Base-by-base conservation (phyloP, 37 sponge, comb jelly and placozoan genomes). In the Chondrosia reniformis region DNA sequence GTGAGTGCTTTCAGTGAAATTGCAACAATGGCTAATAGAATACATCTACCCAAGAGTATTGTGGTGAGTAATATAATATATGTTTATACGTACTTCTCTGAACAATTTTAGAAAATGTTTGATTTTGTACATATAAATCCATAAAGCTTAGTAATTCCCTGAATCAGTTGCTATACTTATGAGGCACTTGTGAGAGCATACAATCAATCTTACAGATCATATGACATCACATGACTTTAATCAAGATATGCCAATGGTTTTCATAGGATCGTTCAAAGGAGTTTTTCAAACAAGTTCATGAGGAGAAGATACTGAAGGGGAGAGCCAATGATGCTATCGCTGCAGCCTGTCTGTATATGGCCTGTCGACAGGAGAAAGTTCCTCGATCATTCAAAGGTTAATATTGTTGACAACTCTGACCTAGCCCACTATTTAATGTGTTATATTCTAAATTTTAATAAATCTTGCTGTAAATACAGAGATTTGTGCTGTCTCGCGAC, bases 291-390 rank as follows among this genome's bases (percentile, higher is more conserved):
- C 90, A 97, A 34, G 93, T 94, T 24, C 76, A 94, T 65, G 86
- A 90, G 31, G 90, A 92, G 81, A 94, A 89, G 80, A 76, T 78
- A 8, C 78, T 97, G 77, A 89, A 87, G 44, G 98, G 98, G 0
- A 77, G 98, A 25, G 87, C 89, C 34, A 94, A 92, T 46, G 98
- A 97, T 80, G 98, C 98, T 13, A 87, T 94, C 22, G 95, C 95
- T 3, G 83, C 98, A 41, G 93, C 98, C 39, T 97, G 95, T 82
- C 85, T 97, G 34, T 97, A 87, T 88, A 97, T 97, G 45, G 95
- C 98, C 36, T 97, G 98, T 56, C 44, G 92, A 32, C 95, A 94
- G 61, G 98, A 94, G 36, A 91, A 82, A 6, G 95, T 91, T 12
- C 92, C 95, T n/a, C 82, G 98, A 31, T 92, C 95, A 28, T 97